Base-by-base conservation (phyloP, 1,140 invertebrate genomes). In the Leptinotarsa defecta region DNA sequence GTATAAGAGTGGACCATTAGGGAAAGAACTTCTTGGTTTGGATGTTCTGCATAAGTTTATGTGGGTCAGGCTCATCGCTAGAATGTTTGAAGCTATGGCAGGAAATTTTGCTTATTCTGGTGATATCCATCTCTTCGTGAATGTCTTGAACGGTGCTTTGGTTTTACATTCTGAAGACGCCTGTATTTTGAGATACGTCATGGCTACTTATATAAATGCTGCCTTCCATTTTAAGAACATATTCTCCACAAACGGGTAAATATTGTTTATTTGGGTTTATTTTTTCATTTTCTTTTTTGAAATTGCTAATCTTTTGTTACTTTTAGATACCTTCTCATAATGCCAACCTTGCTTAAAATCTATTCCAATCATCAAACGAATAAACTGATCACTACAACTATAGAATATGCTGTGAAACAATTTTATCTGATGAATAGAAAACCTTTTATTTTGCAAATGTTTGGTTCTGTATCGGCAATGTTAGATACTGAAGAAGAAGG, bases 71-170 rank as follows among this genome's bases (percentile, higher is more conserved):
- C 87, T 99, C 22, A 97, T 99, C 79, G 93, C 95, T 0, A 91
- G 96, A 67, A 98, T 99, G 96, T 99, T 99, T 85, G 96, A 97
- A 87, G 96, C 96, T 0, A 99, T 99, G 96, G 96, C 96, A 4
- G 95, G 95, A 17, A 98, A 99, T 83, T 99, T 99, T 84, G 97
- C 96, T 1, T 98, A 98, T 85, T 98, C 97, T 0, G 94, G 95
- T 57, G 98, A 99, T 85, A 96, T 99, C 67, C 96, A 98, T 85
- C 86, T 99, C 48, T 99, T 99, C 82, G 88, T 99, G 15, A 99
- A 99, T 87, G 98, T 99, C 1, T 88, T 99, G 20, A 99, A 99
- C 84, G 98, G 98, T 3, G 94, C 97, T 3, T 88, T 99, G n/a
- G 94, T 99, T 74, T 87, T 99, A 43, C 97, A 99, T 85, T 96